Conservation (phyloP, 1,140 invertebrate species). For the Brachionus rotundiformis region DNA sequence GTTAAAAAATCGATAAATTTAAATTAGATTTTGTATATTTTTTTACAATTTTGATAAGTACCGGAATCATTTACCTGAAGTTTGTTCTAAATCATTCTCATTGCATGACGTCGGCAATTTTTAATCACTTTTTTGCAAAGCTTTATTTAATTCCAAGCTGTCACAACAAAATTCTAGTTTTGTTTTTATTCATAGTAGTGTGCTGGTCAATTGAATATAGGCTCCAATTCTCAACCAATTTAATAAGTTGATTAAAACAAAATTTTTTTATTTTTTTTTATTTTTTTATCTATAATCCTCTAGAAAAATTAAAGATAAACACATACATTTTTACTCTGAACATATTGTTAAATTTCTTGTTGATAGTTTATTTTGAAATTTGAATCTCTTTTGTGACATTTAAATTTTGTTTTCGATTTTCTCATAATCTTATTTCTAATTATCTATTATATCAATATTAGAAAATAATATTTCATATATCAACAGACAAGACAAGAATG, state of each 20-base stretch:
- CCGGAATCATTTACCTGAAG: neutral
- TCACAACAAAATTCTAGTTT: neutral
- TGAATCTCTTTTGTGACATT: neutral
- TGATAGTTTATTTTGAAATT: neutral
- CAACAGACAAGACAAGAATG: no score
- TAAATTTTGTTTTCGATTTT: neutral
- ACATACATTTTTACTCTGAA: no score
- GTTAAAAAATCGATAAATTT: neutral
- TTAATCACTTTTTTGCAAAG: neutral
- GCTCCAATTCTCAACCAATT: no score
- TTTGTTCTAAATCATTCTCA: neutral
- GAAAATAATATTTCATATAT: no score
- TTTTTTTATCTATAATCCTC: no score
- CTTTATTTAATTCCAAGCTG: neutral
- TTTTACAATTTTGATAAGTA: neutral
- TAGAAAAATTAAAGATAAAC: no score
- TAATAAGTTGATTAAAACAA: no score
- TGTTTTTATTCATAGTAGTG: neutral
- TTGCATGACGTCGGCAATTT: neutral
- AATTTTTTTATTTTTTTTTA: no score
- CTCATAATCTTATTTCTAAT: neutral
- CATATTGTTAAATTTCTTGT: neutral
- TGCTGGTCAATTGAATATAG: no score
- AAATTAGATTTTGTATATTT: neutral
- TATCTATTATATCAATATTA: no score